Evolutionary conservation across 2,113 vertebrate species (phyloP), one percentile per base, ranked within the genome.

Genomic region (Alosa alosa): DNA sequence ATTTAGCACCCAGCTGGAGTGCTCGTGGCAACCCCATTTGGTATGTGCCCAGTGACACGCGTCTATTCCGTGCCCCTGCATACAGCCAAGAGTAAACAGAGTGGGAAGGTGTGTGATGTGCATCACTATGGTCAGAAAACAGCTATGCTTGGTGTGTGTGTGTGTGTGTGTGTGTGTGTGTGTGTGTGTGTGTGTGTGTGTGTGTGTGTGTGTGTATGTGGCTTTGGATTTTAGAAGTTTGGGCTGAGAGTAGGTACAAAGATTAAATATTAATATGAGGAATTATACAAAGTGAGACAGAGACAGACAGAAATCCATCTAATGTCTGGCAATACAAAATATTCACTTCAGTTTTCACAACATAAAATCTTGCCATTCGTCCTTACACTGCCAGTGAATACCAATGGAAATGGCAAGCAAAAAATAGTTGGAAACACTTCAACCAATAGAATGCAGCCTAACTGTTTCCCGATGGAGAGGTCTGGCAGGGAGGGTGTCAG

Each of bases 51-150:
- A 55, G 8, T 46, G 81, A 72, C 83, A 87, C 39, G 22, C 49
- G 82, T 45, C 64, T 10, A 3, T 52, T 78, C 36, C 84, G 78
- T 81, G 49, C 82, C 39, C 10, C 68, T 46, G 84, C 81, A 81
- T 86, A 84, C 11, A 9, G 78, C 60, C 84, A 18, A 15, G 60
- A 81, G 22, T 81, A 50, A 84, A 82, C 83, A 86, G 86, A 83
- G 47, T 55, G 17, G 36, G 41, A 17, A 47, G 64, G n/a, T 2
- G n/a, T 68, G n/a, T 68, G 64, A 31, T 25, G 64, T 68, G 60
- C 60, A 25, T 72, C 13, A 47, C 83, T 41, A 81, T 13, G 60
- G 17, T 57, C 55, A 57, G 55, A 57, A 57, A 57, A 22, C 18
- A 6, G 2, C 8, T 1, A 5, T 83, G 47, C 4, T 2, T 22